Evolutionary conservation across 2,113 vertebrate species (phyloP), one percentile per base, ranked within the genome.

Genomic region (Tamias sibiricus): DNA sequence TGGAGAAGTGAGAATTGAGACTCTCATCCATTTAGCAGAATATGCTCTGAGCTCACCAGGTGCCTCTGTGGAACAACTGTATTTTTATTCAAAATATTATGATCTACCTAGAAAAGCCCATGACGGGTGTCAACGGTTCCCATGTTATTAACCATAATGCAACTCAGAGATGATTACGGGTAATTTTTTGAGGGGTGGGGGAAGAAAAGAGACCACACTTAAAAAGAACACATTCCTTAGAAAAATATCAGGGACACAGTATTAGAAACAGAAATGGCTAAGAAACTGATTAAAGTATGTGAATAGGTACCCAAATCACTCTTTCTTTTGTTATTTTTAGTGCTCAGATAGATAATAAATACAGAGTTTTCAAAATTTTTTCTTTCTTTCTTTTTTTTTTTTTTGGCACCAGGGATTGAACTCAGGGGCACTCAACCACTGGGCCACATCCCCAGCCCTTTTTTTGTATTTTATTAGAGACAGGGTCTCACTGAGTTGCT

Each of bases 51-150:
- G 83, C 69, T 86, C 49, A 8, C 37, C 68, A 82, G 47, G 75
- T 62, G 20, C 77, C 54, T 54, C 68, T 77, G 19, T 54, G 57
- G 52, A 24, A 22, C 81, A 91, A 87, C 44, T 40, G 19, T 19
- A n/a, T 84, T 79, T 64, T 49, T 68, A 79, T 80, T 89, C 74
- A 92, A 66, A 80, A 85, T 74, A 54, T 72, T 92, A 22, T 92
- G 40, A 66, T 85, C 44, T 40, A 49, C 22, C 57, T 66, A 68
- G 81, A 59, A 89, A 57, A 92, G 64, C 37, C 49, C 52, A 20
- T 54, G 66, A 79, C 42, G 4, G 32, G 13, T 85, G 47, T 80
- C 64, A 49, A 57, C n/a, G 64, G 37, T 93, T 80, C 79, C 72
- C 40, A 30, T 52, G 30, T 75, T 74, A 80, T 57, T 90, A 72